Conservation (phyloP, 1,140 invertebrate species). For the Heliconius nattereri region DNA sequence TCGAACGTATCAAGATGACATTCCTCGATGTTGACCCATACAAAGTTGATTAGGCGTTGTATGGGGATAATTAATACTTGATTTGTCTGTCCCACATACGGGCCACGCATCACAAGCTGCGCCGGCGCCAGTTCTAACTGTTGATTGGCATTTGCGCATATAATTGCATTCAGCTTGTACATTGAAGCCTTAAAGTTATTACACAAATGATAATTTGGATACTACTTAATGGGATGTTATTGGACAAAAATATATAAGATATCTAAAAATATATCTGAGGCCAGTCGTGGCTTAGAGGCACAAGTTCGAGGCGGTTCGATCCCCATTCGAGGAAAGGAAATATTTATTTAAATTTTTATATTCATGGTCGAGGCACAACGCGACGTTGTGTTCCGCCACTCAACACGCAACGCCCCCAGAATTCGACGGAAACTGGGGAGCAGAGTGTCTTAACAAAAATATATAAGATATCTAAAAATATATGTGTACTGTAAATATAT, state of each 20-base stretch:
- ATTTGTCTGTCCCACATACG: constrained; percentile 75
- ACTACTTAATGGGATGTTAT: neutral
- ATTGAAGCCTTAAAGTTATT: constrained; percentile 22
- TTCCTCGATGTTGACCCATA: constrained; percentile 46
- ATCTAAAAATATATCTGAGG: too few relatives aligned
- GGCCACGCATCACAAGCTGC: constrained; percentile 71
- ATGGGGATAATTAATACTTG: constrained; percentile 75
- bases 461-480: neutral
- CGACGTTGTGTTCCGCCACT: too few relatives aligned
- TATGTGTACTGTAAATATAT: neutral
- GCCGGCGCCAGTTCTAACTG: constrained; percentile 74
- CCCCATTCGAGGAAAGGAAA: too few relatives aligned
- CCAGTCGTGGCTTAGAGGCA: too few relatives aligned
- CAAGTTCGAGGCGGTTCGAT: too few relatives aligned
- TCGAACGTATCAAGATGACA: constrained; percentile 28
- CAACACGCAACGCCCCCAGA: too few relatives aligned
- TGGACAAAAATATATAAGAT: neutral
- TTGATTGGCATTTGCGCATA: constrained; percentile 70
- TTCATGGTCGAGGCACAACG: too few relatives aligned
- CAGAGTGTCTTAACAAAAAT: neutral
- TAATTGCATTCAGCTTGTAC: constrained; percentile 46
- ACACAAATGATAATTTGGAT: neutral
- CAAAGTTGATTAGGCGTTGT: constrained; percentile 63
- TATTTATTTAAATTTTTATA: too few relatives aligned
- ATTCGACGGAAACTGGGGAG: too few relatives aligned